Percentiles rank a stretch among this genome's conserved stretches.
Evolutionary conservation across 2,888 invertebrate genomes (phyloP).

Genomic region (Agrochola macilenta): DNA sequence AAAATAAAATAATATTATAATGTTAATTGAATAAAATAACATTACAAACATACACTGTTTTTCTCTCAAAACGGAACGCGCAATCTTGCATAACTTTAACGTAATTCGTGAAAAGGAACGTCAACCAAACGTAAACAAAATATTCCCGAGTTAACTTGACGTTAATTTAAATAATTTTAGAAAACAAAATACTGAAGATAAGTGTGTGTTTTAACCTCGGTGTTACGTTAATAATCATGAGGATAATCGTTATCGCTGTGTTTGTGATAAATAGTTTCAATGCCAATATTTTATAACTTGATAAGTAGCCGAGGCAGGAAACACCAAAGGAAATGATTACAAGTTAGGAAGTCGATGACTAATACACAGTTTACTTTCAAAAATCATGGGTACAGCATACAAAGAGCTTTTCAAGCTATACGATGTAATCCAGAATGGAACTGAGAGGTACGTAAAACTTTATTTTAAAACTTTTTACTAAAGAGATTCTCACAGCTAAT

Average conservation of each 20-base stretch:
- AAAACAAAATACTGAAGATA: slow-evolving; percentile 58
- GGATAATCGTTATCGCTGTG: slow-evolving; percentile 51
- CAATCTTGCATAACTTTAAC: slow-evolving; percentile 18
- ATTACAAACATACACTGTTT: background rate
- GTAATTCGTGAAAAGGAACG: slow-evolving; percentile 72
- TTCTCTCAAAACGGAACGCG: slow-evolving; percentile 32
- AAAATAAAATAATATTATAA: background rate
- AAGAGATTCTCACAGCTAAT: slow-evolving; percentile 2
- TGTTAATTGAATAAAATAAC: background rate
- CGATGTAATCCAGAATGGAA: slow-evolving; percentile 92
- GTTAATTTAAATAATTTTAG: slow-evolving; percentile 65
- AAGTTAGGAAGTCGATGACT: slow-evolving; percentile 79
- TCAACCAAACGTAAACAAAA: slow-evolving; percentile 80
- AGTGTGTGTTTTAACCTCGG: slow-evolving; percentile 37
- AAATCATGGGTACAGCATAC: slow-evolving; percentile 84
- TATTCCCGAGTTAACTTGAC: slow-evolving; percentile 61
- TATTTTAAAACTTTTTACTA: slow-evolving; percentile 10
- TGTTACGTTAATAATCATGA: slow-evolving; percentile 41
- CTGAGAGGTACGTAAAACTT: slow-evolving; percentile 87
- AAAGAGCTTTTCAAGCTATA: slow-evolving; percentile 89
- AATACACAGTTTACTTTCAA: slow-evolving; percentile 72
- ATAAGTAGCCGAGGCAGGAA: slow-evolving; percentile 77
- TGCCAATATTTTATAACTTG: slow-evolving; percentile 72
- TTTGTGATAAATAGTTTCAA: slow-evolving; percentile 59
- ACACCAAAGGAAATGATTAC: slow-evolving; percentile 85